Conservation (phyloP, 1,140 invertebrate species). For the Brachionus paranguensis region DNA sequence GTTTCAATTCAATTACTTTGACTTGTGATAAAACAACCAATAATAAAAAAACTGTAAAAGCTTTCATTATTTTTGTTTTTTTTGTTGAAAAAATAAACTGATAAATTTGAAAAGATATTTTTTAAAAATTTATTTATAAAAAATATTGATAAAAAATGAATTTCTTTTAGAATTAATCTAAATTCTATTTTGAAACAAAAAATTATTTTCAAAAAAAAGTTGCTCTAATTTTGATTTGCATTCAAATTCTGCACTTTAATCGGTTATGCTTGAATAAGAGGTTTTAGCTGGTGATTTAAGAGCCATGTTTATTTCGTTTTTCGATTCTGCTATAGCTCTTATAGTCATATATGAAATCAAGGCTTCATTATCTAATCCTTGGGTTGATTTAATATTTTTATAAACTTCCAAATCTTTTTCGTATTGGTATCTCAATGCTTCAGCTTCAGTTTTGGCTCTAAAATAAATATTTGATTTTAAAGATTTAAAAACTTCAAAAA, state of each 20-base stretch:
- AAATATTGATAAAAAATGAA: not conserved
- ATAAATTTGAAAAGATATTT: not conserved
- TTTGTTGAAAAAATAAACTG: not conserved
- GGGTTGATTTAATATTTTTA: constrained; percentile 43
- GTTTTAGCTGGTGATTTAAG: constrained; percentile 48
- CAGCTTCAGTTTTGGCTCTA: constrained; percentile 48
- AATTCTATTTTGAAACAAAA: not conserved
- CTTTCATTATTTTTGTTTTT: not conserved
- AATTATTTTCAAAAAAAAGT: not conserved
- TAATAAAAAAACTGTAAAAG: not conserved
- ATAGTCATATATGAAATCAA: constrained; percentile 50
- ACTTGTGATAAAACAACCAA: not conserved
- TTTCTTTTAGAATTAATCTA: not conserved
- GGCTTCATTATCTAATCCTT: constrained; percentile 46
- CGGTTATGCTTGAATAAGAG: constrained; percentile 42
- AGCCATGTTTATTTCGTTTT: constrained; percentile 48
- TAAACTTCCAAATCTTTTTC: constrained; percentile 49
- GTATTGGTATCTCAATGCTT: constrained; percentile 46
- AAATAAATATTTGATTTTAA: not conserved
- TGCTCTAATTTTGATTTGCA: not conserved
- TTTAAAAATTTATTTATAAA: not conserved
- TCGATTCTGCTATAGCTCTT: constrained; percentile 47
- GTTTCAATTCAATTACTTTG: not conserved
- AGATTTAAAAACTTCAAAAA: not conserved
- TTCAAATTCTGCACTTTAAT: not conserved